phyloP scores from a whole-genome alignment of 2,888 invertebrate species.

The Bimastos eiseni region DNA sequence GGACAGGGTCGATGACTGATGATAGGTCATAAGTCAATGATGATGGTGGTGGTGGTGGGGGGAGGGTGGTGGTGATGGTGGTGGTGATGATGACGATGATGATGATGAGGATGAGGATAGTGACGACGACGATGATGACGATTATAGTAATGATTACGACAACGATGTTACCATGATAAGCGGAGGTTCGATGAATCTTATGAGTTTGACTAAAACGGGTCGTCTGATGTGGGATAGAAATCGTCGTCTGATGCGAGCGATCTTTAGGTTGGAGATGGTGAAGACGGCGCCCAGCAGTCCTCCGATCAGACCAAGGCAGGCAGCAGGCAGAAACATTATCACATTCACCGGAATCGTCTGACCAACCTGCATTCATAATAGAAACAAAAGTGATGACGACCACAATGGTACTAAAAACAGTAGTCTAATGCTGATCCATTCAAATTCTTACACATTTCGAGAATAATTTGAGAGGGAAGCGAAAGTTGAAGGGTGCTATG shows the following conservation, averaged over 20 bases:
- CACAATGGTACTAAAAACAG: neutral
- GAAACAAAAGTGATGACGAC: too few relatives aligned
- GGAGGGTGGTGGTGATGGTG: too few relatives aligned
- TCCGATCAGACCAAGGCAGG: constrained; percentile 53
- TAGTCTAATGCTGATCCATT: neutral
- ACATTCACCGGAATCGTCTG: constrained; percentile 50
- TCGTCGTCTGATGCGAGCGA: constrained; percentile 25
- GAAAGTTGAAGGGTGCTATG: too few relatives aligned
- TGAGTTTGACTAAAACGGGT: constrained; percentile 23
- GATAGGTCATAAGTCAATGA: too few relatives aligned
- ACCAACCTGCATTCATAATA: constrained; percentile 31
- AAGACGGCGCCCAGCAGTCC: constrained; percentile 51
- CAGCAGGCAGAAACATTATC: constrained; percentile 50
- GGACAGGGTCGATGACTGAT: too few relatives aligned
- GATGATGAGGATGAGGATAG: too few relatives aligned
- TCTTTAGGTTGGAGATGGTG: constrained; percentile 40
- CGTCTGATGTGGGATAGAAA: constrained; percentile 34
- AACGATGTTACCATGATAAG: constrained; percentile 37
- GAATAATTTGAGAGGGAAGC: too few relatives aligned
- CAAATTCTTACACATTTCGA: too few relatives aligned
- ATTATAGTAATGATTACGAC: too few relatives aligned
- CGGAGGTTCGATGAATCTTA: constrained; percentile 38
- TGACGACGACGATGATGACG: constrained; percentile 43
- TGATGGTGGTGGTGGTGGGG: too few relatives aligned
- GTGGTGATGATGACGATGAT: too few relatives aligned